phyloP scores from a whole-genome alignment of 1,140 invertebrate species.

The Cotesia typhae region DNA sequence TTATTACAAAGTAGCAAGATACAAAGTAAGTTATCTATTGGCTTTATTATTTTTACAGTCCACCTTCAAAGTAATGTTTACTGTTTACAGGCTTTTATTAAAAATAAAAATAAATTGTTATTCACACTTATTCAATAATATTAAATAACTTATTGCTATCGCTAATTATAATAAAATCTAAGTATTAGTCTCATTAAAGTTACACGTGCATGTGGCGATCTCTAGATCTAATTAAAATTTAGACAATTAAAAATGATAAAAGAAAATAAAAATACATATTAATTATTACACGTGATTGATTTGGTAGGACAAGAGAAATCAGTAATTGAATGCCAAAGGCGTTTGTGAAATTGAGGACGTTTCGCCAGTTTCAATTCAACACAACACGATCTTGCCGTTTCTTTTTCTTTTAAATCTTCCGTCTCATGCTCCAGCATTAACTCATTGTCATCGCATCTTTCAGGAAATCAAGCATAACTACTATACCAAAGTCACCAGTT shows the following conservation, averaged over 20 bases:
- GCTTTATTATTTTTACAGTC: no score
- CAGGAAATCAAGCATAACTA: no score
- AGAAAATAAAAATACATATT: not conserved
- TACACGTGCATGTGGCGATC: not conserved
- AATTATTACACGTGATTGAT: slow-evolving; percentile 22
- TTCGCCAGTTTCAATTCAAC: slow-evolving; percentile 5
- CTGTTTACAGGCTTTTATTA: no score
- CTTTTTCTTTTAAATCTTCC: not conserved
- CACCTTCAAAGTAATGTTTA: no score
- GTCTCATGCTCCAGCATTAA: slow-evolving; percentile 13
- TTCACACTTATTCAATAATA: slow-evolving; percentile 1
- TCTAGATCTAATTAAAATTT: not conserved
- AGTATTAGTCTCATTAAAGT: slow-evolving; percentile 1
- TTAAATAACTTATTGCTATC: not conserved
- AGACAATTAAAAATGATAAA: slow-evolving; percentile 3
- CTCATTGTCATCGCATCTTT: not conserved
- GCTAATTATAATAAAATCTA: not conserved
- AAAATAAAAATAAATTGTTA: not conserved
- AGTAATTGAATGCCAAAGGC: slow-evolving; percentile 29
- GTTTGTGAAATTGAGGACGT: slow-evolving; percentile 37
- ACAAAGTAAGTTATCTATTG: no score
- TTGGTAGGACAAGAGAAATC: slow-evolving; percentile 30
- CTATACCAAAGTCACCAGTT: no score
- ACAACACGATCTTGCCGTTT: not conserved
- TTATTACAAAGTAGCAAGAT: no score